phyloP scores from a whole-genome alignment of 2,888 invertebrate genomes.

The Girardia tigrina region DNA sequence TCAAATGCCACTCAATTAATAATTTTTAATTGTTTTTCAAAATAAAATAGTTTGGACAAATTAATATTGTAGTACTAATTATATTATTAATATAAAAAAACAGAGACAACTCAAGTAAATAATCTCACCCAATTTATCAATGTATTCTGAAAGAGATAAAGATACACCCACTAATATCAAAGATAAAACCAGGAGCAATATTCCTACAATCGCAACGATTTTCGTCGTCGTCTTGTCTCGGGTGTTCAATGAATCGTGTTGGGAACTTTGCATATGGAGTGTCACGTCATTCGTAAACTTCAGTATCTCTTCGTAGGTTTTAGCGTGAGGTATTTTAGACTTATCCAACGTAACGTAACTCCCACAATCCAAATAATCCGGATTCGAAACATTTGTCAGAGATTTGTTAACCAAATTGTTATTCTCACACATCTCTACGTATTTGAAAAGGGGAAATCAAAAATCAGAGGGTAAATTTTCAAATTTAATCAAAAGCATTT shows the following conservation, averaged over 20 bases:
- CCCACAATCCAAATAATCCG: background rate
- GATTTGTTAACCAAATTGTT: background rate
- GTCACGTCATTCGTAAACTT: slow-evolving; percentile 6
- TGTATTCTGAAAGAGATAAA: slow-evolving; percentile 10
- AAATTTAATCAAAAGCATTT: background rate
- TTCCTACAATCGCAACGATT: background rate
- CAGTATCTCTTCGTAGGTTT: slow-evolving; percentile 1
- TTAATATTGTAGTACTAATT: too few species aligned
- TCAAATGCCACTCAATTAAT: too few species aligned
- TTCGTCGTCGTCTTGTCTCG: background rate
- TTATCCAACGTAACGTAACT: background rate
- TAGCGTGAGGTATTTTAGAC: background rate
- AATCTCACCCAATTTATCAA: slow-evolving; percentile 1
- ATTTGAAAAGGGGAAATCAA: background rate
- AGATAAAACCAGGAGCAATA: background rate
- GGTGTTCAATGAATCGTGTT: background rate
- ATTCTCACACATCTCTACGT: background rate
- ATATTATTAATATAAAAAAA: too few species aligned
- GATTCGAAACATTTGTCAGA: background rate
- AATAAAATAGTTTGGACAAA: too few species aligned
- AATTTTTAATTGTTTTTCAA: too few species aligned
- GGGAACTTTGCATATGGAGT: slow-evolving; percentile 13
- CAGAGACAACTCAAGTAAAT: too few species aligned
- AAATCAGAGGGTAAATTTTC: background rate
- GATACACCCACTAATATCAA: background rate